These are phyloP conservation scores for Coreius guichenoti DNA, from an alignment of 2,797 vertebrate species.

Conservation along the genomic window DNA sequence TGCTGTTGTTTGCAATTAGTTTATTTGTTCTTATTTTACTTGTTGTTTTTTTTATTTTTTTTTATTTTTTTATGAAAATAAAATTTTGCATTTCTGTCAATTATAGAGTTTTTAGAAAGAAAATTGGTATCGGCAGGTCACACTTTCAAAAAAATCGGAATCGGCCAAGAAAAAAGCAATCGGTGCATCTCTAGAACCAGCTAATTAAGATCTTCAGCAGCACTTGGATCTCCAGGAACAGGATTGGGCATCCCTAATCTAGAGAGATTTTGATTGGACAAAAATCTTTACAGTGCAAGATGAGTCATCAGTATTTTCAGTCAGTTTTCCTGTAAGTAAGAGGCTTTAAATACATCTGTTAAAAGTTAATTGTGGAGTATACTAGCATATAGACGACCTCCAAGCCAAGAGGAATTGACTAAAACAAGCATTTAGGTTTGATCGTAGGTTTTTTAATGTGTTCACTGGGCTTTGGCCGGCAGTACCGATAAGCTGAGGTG, in stretches of 20 bases:
- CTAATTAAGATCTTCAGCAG: no score
- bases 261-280: background rate
- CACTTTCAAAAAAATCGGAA: no score
- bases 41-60: no score
- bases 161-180: no score
- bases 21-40: no score
- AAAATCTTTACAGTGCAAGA: background rate
- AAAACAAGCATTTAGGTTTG: background rate
- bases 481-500: background rate
- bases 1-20: no score
- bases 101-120: no score
- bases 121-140: no score
- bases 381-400: no score
- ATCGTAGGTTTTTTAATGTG: background rate
- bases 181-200: no score
- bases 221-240: background rate
- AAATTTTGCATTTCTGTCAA: no score
- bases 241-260: background rate
- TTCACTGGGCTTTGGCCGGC: background rate
- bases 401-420: background rate
- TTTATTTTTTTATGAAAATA: no score
- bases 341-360: background rate
- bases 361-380: background rate
- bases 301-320: background rate
- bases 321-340: background rate